Evolutionary conservation across 2,113 vertebrate genomes (phyloP).

Genomic region (Corythornis cristatus): DNA sequence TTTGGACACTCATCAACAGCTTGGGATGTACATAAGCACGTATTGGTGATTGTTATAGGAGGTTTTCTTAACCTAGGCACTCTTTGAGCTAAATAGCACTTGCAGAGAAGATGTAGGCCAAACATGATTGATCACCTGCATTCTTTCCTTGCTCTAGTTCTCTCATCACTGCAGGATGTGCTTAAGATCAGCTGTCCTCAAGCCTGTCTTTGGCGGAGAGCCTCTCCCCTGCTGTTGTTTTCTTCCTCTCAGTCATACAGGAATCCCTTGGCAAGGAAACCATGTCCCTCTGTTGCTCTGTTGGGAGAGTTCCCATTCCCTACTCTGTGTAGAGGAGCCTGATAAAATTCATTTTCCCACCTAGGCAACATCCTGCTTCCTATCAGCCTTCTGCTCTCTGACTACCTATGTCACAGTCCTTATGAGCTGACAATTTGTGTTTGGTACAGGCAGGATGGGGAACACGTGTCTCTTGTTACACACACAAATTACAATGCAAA

Average conservation of each 20-base stretch:
- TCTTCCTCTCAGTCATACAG: constrained; percentile 24
- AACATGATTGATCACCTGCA: background rate
- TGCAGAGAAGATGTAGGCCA: background rate
- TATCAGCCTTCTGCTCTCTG: background rate
- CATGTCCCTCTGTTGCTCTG: background rate
- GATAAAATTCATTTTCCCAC: background rate
- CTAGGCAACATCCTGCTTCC: background rate
- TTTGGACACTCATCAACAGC: background rate
- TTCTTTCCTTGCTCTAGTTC: background rate
- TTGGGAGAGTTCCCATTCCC: background rate
- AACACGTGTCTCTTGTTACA: background rate
- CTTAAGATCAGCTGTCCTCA: background rate
- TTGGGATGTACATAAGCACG: background rate
- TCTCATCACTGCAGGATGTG: background rate
- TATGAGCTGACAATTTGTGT: background rate
- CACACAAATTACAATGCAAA: background rate
- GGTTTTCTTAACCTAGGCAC: constrained; percentile 11
- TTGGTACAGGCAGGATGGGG: background rate
- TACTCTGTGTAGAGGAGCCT: background rate
- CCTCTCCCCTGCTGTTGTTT: constrained; percentile 27
- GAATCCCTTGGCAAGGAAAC: background rate
- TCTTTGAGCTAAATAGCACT: background rate
- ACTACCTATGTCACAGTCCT: background rate
- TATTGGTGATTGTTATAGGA: background rate
- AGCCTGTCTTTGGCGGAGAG: background rate